Conservation (phyloP, 1,140 invertebrate genomes). For the Drosophila murphyi region DNA sequence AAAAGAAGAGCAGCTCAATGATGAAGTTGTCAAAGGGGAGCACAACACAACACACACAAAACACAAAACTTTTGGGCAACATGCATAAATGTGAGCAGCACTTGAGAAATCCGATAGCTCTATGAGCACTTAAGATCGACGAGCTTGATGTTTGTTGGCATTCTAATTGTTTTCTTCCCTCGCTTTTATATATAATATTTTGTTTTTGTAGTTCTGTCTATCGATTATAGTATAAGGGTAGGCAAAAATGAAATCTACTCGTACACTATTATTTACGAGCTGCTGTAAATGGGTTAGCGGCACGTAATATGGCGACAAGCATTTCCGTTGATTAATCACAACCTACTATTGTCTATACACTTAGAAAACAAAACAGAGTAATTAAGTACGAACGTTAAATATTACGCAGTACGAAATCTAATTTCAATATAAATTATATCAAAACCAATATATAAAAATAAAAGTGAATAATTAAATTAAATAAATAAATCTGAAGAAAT, state of each 20-base stretch:
- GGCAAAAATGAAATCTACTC: constrained; percentile 1
- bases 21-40: constrained; percentile 30
- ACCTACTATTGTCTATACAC: constrained; percentile 47
- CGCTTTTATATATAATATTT: constrained; percentile 29
- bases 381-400: too few species aligned
- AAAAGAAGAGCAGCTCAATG: not conserved
- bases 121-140: constrained; percentile 68
- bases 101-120: constrained; percentile 79
- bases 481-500: too few species aligned
- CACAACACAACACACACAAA: constrained; percentile 1
- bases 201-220: constrained; percentile 29
- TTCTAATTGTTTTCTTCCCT: constrained; percentile 51
- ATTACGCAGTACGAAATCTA: too few species aligned
- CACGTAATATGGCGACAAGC: constrained; percentile 75
- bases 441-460: too few species aligned
- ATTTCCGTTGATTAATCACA: constrained; percentile 72
- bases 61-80: constrained; percentile 51
- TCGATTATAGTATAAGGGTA: constrained; percentile 31
- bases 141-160: constrained; percentile 67
- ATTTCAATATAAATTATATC: too few species aligned
- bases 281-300: constrained; percentile 78
- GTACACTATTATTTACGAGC: constrained; percentile 69
- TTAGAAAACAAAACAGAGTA: not conserved
- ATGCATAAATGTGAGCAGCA: constrained; percentile 28
- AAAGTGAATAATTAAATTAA: too few species aligned